Conservation (phyloP, 2,113 vertebrate species). For the human (Homo sapiens) region GRCh38 chr1:187848501-187849000, state of each 20-base stretch:
- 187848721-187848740: neutral
- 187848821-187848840: accelerated
- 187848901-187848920: neutral
- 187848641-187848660: neutral
- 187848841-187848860: neutral
- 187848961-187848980: neutral
- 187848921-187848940: neutral
- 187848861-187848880: neutral
- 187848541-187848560: constrained; percentile 32
- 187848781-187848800: neutral
- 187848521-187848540: constrained; percentile 25
- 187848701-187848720: constrained; percentile 22
- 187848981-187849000: neutral
- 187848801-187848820: neutral
- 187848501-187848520: constrained; percentile 64
- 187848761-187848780: neutral
- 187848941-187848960: neutral
- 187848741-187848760: neutral
- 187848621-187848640: constrained; percentile 25
- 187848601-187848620: neutral
- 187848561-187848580: constrained; percentile 55
- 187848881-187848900: neutral
- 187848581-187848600: constrained; percentile 50
- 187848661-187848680: neutral
- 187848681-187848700: constrained; percentile 52